phyloP scores from a whole-genome alignment of 2,797 vertebrate species.

The Crypturellus tataupa region DNA sequence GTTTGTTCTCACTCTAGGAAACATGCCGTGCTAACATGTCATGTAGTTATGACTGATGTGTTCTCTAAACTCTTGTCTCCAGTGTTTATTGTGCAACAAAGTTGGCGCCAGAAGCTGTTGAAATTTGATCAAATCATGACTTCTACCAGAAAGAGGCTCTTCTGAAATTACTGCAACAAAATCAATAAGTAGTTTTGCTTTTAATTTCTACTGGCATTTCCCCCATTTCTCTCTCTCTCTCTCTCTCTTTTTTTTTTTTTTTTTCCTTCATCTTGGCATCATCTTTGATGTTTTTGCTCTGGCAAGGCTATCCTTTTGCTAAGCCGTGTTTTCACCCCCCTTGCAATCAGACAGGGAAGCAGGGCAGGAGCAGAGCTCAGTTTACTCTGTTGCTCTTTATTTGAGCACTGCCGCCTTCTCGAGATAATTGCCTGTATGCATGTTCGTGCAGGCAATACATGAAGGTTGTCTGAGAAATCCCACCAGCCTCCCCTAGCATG shows the following conservation, averaged over 20 bases:
- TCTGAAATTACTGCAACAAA: neutral
- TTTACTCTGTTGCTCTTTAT: neutral
- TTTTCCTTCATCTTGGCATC: neutral
- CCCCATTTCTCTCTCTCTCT: neutral
- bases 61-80: constrained; percentile 22
- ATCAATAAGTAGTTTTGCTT: neutral
- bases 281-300: neutral
- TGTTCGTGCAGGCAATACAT: neutral
- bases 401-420: neutral
- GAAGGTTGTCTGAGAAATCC: neutral
- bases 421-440: neutral
- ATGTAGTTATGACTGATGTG: neutral
- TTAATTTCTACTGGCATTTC: neutral
- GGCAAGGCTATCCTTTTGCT: neutral
- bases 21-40: neutral
- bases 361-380: neutral
- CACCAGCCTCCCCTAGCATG: neutral
- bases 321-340: neutral
- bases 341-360: neutral
- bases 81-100: constrained; percentile 8
- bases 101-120: constrained; percentile 50
- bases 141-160: neutral
- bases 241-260: neutral
- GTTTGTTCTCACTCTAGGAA: constrained; percentile 54
- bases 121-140: neutral